phyloP scores from a whole-genome alignment of 2,888 invertebrate genomes.

The Scaptomyza polygonia region DNA sequence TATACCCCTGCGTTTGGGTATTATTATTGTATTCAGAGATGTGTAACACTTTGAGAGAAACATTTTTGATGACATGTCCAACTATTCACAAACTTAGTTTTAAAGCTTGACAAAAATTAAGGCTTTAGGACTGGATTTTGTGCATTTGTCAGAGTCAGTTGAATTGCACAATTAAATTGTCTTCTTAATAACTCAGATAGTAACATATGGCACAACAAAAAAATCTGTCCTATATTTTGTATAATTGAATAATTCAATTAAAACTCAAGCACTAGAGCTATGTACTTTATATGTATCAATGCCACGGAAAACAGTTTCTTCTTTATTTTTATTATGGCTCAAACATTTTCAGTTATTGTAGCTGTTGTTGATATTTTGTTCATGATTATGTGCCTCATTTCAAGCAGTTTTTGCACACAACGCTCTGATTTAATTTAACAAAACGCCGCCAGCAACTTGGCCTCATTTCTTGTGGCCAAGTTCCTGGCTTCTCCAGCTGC shows the following conservation, averaged over 20 bases:
- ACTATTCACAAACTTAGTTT: background rate
- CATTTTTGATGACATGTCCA: background rate
- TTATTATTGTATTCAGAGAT: background rate
- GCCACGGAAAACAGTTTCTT: background rate
- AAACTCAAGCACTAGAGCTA: no score
- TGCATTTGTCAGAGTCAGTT: background rate
- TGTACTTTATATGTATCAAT: background rate
- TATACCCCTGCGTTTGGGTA: constrained; percentile 11
- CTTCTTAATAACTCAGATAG: no score
- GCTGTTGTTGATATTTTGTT: constrained; percentile 54
- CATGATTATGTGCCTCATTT: constrained; percentile 73
- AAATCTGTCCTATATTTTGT: background rate
- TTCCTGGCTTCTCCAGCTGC: constrained; percentile 12
- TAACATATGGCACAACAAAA: no score
- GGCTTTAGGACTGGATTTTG: background rate
- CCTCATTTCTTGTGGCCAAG: constrained; percentile 22
- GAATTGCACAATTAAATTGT: no score
- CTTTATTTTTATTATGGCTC: constrained; percentile 12
- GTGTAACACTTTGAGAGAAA: background rate
- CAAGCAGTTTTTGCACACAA: constrained; percentile 49
- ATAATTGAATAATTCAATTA: background rate
- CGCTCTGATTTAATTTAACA: constrained; percentile 76
- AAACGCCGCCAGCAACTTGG: constrained; percentile 63
- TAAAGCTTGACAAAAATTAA: no score
- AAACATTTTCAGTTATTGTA: constrained; percentile 9